phyloP scores from a whole-genome alignment of 2,888 invertebrate genomes.

The Pseudococcus longispinus region DNA sequence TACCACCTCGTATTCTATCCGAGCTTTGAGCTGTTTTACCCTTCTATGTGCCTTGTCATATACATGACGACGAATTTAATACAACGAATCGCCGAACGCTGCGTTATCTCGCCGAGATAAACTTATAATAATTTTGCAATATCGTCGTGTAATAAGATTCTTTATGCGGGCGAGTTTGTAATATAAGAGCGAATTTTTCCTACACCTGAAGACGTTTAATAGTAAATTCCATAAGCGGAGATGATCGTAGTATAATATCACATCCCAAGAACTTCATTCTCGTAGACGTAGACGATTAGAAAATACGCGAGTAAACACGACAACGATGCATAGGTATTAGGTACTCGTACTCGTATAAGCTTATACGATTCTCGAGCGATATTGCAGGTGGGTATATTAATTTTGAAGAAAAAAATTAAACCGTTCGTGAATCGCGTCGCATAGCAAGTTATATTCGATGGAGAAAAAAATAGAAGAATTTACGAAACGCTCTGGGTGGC shows the following conservation, averaged over 20 bases:
- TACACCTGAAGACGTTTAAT: background rate
- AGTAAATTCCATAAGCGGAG: background rate
- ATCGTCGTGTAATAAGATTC: background rate
- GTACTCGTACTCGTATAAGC: too few relatives aligned
- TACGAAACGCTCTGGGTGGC: background rate
- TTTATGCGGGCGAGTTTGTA: background rate
- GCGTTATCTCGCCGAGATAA: background rate
- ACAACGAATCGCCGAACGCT: background rate
- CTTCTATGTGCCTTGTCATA: background rate
- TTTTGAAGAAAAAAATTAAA: background rate
- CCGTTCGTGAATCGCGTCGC: too few relatives aligned
- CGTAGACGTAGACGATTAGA: background rate
- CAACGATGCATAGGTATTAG: too few relatives aligned
- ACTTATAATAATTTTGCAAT: slow-evolving; percentile 14
- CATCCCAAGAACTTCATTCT: background rate
- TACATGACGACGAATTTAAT: slow-evolving; percentile 1
- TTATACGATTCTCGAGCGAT: background rate
- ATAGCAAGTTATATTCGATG: background rate
- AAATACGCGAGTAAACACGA: background rate
- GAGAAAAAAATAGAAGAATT: background rate
- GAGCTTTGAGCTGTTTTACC: background rate
- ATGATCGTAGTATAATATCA: background rate
- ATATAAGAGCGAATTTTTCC: background rate
- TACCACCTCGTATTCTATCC: background rate
- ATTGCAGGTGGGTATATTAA: background rate